Evolutionary conservation across 37 sponge, comb jelly and placozoan genomes (phyloP).

Genomic region (Eunapius fragilis): DNA sequence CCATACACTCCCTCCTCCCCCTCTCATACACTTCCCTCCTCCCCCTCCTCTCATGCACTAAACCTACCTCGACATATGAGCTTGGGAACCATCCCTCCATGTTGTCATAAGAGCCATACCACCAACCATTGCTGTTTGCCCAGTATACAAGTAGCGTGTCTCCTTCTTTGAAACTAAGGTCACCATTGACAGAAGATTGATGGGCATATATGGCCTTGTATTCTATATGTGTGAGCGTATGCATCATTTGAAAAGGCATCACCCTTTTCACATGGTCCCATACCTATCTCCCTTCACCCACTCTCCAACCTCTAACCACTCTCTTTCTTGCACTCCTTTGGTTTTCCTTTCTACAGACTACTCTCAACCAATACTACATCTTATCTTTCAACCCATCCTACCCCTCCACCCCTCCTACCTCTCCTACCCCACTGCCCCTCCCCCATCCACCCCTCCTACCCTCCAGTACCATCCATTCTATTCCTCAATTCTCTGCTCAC

Average conservation of each 20-base stretch:
- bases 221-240: conserved; percentile 24
- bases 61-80: conserved; percentile 78
- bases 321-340: too few relatives aligned
- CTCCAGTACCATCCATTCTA: background rate
- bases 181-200: conserved; percentile 50
- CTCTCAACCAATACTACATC: background rate
- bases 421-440: too few relatives aligned
- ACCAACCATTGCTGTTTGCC: conserved; percentile 88
- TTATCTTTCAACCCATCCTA: background rate
- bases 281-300: background rate
- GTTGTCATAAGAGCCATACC: conserved; percentile 67
- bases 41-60: background rate
- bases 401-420: background rate
- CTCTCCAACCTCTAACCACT: too few relatives aligned
- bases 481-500: too few relatives aligned
- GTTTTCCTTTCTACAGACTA: background rate
- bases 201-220: conserved; percentile 63
- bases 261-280: background rate
- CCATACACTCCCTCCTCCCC: background rate
- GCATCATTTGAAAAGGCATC: too few relatives aligned
- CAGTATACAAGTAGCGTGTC: conserved; percentile 76
- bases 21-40: background rate
- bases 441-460: conserved; percentile 3
- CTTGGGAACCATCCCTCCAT: conserved; percentile 90
- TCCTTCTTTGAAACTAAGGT: conserved; percentile 74